Evolutionary conservation across 2,888 invertebrate species (phyloP).

Genomic region (Cotesia congregata): DNA sequence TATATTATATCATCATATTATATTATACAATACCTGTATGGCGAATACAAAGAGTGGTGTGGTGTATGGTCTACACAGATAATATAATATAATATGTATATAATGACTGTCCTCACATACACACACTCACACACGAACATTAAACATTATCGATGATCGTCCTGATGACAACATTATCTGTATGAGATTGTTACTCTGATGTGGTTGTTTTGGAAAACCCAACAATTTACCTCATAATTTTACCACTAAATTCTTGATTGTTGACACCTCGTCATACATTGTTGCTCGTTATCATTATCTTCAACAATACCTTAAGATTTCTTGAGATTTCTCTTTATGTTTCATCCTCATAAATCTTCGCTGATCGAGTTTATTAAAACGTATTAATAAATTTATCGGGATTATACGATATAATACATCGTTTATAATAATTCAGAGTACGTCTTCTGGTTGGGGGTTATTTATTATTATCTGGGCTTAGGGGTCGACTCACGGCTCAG

Average conservation of each 20-base stretch:
- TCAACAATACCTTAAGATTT: background rate
- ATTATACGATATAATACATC: too few relatives aligned
- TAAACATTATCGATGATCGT: background rate
- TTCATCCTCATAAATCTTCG: too few relatives aligned
- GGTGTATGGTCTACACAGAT: background rate
- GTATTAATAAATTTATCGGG: too few relatives aligned
- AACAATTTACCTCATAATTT: constrained; percentile 1
- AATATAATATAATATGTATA: constrained; percentile 12
- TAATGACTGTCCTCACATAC: background rate
- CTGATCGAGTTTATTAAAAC: too few relatives aligned
- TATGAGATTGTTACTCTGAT: background rate
- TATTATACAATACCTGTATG: background rate
- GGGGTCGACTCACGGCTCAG: too few relatives aligned
- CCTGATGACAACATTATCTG: background rate
- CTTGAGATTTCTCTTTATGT: too few relatives aligned
- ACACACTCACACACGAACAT: constrained; percentile 19
- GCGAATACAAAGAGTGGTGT: background rate
- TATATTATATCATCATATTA: constrained; percentile 20
- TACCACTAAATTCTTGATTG: constrained; percentile 8
- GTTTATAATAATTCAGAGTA: too few relatives aligned
- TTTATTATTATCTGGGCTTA: too few relatives aligned
- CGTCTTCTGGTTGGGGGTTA: too few relatives aligned
- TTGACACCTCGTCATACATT: background rate
- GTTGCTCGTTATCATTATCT: background rate
- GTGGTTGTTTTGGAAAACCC: constrained; percentile 3